phyloP scores from a whole-genome alignment of 2,113 vertebrate species.

The Salvelinus fontinalis region DNA sequence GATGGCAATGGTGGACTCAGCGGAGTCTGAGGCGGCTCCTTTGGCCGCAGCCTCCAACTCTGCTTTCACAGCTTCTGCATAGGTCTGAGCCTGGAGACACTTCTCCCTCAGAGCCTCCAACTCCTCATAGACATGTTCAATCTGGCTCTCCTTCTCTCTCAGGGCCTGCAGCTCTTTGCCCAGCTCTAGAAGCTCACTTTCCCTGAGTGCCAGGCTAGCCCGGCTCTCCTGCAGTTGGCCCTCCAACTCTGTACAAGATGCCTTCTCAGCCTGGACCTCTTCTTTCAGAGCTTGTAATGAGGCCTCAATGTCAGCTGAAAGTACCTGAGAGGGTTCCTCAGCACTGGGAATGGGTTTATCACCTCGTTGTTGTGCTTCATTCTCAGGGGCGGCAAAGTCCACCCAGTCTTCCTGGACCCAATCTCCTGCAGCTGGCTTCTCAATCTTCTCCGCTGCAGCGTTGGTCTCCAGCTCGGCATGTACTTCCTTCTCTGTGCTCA shows the following conservation, averaged over 20 bases:
- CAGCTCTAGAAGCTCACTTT: conserved; percentile 67
- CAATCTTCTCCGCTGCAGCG: conserved; percentile 21
- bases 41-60: conserved; percentile 77
- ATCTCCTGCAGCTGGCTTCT: conserved; percentile 48
- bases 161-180: conserved; percentile 65
- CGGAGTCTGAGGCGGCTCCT: conserved; percentile 56
- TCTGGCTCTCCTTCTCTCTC: conserved; percentile 75
- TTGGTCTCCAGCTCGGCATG: conserved; percentile 4
- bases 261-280: conserved; percentile 66
- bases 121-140: conserved; percentile 77
- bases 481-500: conserved; percentile 1
- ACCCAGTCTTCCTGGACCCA: conserved; percentile 70
- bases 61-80: conserved; percentile 69
- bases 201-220: conserved; percentile 73
- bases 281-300: conserved; percentile 61
- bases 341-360: conserved; percentile 4
- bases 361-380: conserved; percentile 37
- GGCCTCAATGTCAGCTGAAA: conserved; percentile 38
- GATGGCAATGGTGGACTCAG: conserved; percentile 50
- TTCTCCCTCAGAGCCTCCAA: conserved; percentile 70
- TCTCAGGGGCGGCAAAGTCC: conserved; percentile 66
- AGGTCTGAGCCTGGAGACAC: conserved; percentile 71
- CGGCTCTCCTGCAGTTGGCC: conserved; percentile 62
- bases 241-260: conserved; percentile 73
- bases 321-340: conserved; percentile 15